Evolutionary conservation across 2,797 vertebrate genomes (phyloP).

Genomic region (Coluber constrictor): DNA sequence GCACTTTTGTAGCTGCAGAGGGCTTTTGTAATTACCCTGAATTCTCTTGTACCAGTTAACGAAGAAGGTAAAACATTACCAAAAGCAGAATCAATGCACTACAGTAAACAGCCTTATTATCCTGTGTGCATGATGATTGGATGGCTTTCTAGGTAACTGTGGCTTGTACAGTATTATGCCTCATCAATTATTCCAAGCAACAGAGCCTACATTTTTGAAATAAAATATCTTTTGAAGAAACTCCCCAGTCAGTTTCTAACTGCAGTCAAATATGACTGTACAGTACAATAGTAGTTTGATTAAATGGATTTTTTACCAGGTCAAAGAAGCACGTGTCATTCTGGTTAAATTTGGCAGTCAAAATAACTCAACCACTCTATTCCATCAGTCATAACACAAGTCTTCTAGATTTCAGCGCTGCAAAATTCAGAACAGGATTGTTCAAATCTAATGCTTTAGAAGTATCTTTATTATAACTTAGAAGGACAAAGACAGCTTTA

Average conservation of each 20-base stretch:
- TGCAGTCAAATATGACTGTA: neutral
- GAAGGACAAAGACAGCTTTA: neutral
- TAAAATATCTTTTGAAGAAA: neutral
- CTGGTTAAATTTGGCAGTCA: neutral
- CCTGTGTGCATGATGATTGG: neutral
- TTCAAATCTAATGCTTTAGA: neutral
- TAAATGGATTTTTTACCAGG: neutral
- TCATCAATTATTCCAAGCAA: neutral
- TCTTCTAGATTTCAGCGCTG: neutral
- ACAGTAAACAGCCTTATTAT: neutral
- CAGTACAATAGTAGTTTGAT: neutral
- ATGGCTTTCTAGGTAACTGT: neutral
- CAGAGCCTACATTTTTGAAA: neutral
- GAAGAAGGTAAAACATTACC: neutral
- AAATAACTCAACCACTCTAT: neutral
- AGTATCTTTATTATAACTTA: neutral
- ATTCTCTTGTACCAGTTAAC: neutral
- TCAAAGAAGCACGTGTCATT: neutral
- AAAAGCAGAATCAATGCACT: neutral
- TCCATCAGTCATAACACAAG: neutral
- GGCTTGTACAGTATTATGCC: neutral
- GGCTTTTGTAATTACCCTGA: neutral
- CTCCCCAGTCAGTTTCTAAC: neutral
- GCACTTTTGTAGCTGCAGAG: slow-evolving; percentile 1
- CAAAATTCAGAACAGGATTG: neutral